phyloP scores from a whole-genome alignment of 2,888 invertebrate genomes.

The Drosophila prolongata region DNA sequence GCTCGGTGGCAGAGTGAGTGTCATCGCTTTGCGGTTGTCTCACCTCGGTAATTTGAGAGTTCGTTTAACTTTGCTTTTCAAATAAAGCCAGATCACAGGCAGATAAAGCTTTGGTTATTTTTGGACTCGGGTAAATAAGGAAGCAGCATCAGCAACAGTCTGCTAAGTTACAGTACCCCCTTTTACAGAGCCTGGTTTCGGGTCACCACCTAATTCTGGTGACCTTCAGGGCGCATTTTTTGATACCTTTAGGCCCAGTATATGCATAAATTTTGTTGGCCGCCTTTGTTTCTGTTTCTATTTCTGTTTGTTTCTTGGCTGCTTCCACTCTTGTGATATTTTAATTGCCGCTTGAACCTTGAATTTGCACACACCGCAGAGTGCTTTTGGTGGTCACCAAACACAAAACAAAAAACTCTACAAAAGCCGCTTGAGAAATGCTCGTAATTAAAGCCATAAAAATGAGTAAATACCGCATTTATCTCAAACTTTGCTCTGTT shows the following conservation, averaged over 20 bases:
- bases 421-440: slow-evolving; percentile 62
- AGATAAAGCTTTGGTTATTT: slow-evolving; percentile 14
- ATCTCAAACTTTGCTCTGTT: slow-evolving; percentile 42
- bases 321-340: slow-evolving; percentile 39
- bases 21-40: slow-evolving; percentile 55
- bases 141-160: slow-evolving; percentile 9
- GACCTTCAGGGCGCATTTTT: slow-evolving; percentile 28
- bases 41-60: slow-evolving; percentile 56
- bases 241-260: slow-evolving; percentile 24
- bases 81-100: slow-evolving; percentile 30
- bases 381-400: slow-evolving; percentile 55
- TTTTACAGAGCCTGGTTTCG: not conserved
- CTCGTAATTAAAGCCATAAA: slow-evolving; percentile 72
- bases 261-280: slow-evolving; percentile 27
- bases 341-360: slow-evolving; percentile 70
- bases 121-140: slow-evolving; percentile 23
- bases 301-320: slow-evolving; percentile 30
- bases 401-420: slow-evolving; percentile 18
- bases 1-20: slow-evolving; percentile 49
- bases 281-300: slow-evolving; percentile 49
- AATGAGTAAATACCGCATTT: slow-evolving; percentile 65
- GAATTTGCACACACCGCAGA: slow-evolving; percentile 66
- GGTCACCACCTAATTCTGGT: slow-evolving; percentile 25
- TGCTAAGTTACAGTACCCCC: not conserved
- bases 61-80: slow-evolving; percentile 72